Conservation (phyloP, 2,888 invertebrate species). For the Aricia artaxerxes region DNA sequence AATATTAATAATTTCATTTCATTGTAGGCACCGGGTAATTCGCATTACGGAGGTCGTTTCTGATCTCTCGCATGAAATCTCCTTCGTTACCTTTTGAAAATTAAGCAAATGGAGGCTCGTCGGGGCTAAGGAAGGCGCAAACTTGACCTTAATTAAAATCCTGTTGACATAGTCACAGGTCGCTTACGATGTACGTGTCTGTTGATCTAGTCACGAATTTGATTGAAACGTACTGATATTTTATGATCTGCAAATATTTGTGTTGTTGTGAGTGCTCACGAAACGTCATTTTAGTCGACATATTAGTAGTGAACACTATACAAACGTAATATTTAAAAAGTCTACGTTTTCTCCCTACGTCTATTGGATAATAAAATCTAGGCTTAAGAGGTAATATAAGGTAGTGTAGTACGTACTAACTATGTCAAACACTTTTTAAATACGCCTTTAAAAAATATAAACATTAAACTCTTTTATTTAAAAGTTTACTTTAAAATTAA, state of each 20-base stretch:
- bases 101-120: slow-evolving; percentile 33
- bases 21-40: slow-evolving; percentile 24
- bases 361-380: no score
- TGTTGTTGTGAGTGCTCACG: no score
- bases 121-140: background rate
- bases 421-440: no score
- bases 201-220: background rate
- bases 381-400: no score
- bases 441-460: no score
- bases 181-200: background rate
- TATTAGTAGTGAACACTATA: background rate
- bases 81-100: slow-evolving; percentile 33
- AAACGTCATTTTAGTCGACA: background rate
- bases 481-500: no score
- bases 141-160: slow-evolving; percentile 26
- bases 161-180: background rate
- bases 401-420: no score
- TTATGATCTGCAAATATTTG: background rate
- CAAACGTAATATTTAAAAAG: no score
- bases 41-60: slow-evolving; percentile 27
- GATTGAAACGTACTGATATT: background rate
- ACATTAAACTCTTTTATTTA: no score
- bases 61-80: slow-evolving; percentile 32
- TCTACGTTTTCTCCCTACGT: no score
- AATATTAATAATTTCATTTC: slow-evolving; percentile 29